These are phyloP conservation scores for Eriosoma lanigerum DNA, from an alignment of 1,140 invertebrate genomes.

Conservation along the genomic window DNA sequence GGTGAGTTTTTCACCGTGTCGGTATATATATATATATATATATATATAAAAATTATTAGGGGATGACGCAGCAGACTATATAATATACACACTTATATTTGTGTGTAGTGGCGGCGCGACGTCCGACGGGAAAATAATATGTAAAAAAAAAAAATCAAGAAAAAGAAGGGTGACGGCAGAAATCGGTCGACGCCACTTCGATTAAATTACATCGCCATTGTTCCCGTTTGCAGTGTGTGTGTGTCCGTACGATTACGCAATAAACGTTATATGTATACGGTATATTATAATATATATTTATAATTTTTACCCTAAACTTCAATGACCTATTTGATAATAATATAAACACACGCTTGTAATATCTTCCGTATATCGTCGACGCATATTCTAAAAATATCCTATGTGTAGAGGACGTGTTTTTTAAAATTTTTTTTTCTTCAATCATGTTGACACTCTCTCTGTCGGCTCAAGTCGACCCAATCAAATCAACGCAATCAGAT, in stretches of 20 bases:
- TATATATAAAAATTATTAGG: neutral
- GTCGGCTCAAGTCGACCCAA: no score
- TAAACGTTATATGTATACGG: neutral
- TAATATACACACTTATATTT: no score
- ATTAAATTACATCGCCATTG: neutral
- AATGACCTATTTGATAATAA: neutral
- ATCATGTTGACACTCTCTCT: no score
- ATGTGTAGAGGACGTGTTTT: no score
- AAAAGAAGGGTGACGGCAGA: conserved; percentile 10
- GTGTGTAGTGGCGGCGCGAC: neutral
- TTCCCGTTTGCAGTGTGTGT: no score
- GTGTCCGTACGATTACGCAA: neutral
- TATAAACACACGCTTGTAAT: neutral
- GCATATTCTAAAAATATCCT: no score
- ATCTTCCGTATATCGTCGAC: no score
- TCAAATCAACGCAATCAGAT: no score
- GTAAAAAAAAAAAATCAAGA: neutral
- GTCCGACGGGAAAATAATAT: conserved; percentile 26
- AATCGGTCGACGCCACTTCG: conserved; percentile 49
- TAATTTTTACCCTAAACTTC: neutral
- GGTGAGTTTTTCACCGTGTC: neutral
- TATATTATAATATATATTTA: neutral
- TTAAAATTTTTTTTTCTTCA: no score
- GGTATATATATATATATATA: neutral
- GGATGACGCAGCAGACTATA: no score